Percentiles rank a stretch among this genome's conserved stretches.
Conservation (phyloP, 2,888 invertebrate species). For the Litoditis marina region DNA sequence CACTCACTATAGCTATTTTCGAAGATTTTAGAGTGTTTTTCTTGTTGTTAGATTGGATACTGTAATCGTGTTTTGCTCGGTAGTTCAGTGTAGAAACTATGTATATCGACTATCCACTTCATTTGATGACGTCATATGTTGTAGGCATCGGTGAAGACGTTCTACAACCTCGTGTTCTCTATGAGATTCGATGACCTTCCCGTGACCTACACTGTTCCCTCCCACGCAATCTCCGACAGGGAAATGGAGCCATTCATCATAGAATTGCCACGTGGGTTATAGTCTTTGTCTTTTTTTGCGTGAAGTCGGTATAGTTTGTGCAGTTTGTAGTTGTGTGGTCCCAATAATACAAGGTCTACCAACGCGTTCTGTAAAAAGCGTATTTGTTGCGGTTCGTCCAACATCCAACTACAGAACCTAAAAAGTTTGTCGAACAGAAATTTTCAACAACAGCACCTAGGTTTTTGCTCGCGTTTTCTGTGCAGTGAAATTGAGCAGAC, state of each 20-base stretch:
- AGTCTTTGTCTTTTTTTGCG: too few relatives aligned
- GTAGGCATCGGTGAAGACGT: constrained; percentile 19
- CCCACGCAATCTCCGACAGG: constrained; percentile 14
- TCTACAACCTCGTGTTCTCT: constrained; percentile 36
- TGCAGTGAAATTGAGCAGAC: too few relatives aligned
- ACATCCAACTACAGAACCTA: too few relatives aligned
- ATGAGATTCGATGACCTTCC: constrained; percentile 38
- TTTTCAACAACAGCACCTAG: too few relatives aligned
- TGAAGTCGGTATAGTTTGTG: constrained; percentile 2
- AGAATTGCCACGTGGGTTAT: constrained; percentile 31
- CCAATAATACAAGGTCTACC: not conserved
- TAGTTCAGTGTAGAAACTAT: not conserved
- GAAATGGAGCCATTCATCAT: constrained; percentile 40
- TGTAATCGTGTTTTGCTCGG: too few relatives aligned
- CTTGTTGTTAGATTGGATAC: too few relatives aligned
- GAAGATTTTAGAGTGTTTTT: too few relatives aligned
- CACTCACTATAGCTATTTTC: too few relatives aligned
- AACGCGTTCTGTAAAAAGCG: not conserved
- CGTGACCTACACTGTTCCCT: constrained; percentile 17
- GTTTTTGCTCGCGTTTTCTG: too few relatives aligned
- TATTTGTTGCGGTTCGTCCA: too few relatives aligned
- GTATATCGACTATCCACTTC: not conserved
- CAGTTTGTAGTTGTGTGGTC: not conserved
- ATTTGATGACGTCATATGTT: not conserved
- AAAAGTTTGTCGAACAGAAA: too few relatives aligned